These are phyloP conservation scores for Apis laboriosa DNA, from an alignment of 1,140 invertebrate genomes.

Conservation along the genomic window DNA sequence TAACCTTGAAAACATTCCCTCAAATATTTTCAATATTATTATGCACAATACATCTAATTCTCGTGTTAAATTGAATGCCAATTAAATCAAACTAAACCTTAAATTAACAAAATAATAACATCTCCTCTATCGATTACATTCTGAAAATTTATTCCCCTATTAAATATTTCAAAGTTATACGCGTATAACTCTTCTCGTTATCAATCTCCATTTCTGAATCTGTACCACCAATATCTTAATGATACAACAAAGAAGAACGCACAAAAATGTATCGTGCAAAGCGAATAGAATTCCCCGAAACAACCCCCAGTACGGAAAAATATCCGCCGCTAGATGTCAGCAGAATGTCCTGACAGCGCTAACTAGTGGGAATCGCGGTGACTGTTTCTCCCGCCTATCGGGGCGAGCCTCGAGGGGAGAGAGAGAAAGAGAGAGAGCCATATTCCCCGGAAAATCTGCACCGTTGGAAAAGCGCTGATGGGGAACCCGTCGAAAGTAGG, in stretches of 20 bases:
- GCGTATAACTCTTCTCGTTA: neutral
- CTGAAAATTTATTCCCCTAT: neutral
- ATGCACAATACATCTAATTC: neutral
- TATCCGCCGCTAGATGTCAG: constrained; percentile 24
- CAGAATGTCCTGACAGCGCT: constrained; percentile 16
- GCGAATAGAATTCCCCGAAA: neutral
- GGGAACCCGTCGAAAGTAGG: constrained; percentile 56
- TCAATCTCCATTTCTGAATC: neutral
- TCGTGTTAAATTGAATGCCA: too few species aligned
- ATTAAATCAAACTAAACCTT: neutral
- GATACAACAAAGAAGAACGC: neutral
- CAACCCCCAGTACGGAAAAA: too few species aligned
- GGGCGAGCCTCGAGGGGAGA: neutral
- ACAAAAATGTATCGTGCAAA: neutral
- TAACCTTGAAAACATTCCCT: neutral
- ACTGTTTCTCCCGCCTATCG: constrained; percentile 30
- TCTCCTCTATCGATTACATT: neutral
- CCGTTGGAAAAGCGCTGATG: constrained; percentile 39
- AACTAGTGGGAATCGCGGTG: constrained; percentile 25
- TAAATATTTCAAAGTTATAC: neutral
- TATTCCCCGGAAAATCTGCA: constrained; percentile 56
- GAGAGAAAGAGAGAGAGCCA: constrained; percentile 9
- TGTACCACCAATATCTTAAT: neutral
- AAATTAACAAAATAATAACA: neutral
- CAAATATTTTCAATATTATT: neutral